These are phyloP conservation scores for Aeoliscus strigatus DNA, from an alignment of 2,797 vertebrate genomes.

Conservation along the genomic window DNA sequence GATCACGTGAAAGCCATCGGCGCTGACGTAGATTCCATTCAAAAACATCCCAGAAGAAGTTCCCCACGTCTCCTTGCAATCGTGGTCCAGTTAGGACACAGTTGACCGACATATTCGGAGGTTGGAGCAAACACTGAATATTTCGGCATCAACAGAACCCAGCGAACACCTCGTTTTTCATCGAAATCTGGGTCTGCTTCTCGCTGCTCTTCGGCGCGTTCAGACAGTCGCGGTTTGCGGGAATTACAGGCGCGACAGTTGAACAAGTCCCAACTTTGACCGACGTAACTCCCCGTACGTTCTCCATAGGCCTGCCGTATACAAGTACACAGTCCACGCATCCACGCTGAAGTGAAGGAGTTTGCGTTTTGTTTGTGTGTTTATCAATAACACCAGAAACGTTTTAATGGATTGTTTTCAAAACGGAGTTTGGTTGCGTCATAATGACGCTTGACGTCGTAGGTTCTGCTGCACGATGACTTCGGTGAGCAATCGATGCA, in stretches of 20 bases:
- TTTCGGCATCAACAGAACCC: background rate
- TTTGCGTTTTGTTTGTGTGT: rapidly evolving
- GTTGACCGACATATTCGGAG: too few species aligned
- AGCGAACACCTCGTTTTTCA: rapidly evolving
- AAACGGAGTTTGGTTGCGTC: background rate
- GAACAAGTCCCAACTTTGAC: background rate
- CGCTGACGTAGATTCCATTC: constrained; percentile 6
- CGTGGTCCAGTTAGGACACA: background rate
- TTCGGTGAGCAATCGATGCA: too few species aligned
- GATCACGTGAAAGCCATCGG: background rate
- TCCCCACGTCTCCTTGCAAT: rapidly evolving
- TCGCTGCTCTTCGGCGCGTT: rapidly evolving
- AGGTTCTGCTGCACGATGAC: background rate
- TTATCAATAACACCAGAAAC: background rate
- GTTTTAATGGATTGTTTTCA: background rate
- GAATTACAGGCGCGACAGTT: background rate
- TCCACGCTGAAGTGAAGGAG: rapidly evolving
- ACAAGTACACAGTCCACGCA: rapidly evolving
- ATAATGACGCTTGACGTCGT: background rate
- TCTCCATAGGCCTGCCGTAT: background rate
- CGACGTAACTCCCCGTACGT: rapidly evolving
- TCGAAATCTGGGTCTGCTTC: background rate
- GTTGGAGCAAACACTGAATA: background rate
- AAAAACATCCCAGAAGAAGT: rapidly evolving
- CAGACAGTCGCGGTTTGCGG: background rate